A percentile compares a stretch with the other conserved stretches of the same genome.
Conservation (phyloP, 2,797 vertebrate genomes). For the Gambusia yucatana region DNA sequence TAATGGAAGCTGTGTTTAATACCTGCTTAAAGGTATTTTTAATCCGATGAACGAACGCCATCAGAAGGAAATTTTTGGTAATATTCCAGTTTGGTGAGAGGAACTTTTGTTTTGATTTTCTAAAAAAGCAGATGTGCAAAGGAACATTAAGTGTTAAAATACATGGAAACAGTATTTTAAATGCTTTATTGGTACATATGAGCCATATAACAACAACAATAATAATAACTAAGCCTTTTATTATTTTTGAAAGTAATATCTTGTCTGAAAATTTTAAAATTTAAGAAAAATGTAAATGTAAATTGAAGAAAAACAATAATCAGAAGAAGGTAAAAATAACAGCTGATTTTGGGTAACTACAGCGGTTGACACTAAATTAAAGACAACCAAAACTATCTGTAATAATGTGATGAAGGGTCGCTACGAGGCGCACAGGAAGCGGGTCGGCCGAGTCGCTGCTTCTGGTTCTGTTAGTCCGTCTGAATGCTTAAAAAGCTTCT, state of each 20-base stretch:
- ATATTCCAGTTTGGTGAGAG: neutral
- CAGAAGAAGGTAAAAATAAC: neutral
- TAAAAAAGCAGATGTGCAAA: neutral
- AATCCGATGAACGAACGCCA: neutral
- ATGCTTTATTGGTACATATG: neutral
- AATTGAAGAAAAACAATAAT: neutral
- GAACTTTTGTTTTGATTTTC: neutral
- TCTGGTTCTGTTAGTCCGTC: neutral
- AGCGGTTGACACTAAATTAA: neutral
- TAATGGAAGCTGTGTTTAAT: neutral
- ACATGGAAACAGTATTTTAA: neutral
- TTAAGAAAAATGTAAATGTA: too few species aligned
- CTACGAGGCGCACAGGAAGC: neutral
- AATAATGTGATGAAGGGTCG: neutral
- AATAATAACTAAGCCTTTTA: neutral
- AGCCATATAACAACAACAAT: neutral
- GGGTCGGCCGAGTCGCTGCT: neutral
- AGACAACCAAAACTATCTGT: neutral
- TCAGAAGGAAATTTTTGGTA: neutral
- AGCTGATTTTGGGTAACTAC: neutral
- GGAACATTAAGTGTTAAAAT: neutral
- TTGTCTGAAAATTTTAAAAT: too few species aligned
- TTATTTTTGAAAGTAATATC: neutral
- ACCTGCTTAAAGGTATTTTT: neutral
- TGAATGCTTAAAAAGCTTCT: slow-evolving; percentile 1